phyloP scores from a whole-genome alignment of 2,113 vertebrate species.

The Nannobrachium achirus region DNA sequence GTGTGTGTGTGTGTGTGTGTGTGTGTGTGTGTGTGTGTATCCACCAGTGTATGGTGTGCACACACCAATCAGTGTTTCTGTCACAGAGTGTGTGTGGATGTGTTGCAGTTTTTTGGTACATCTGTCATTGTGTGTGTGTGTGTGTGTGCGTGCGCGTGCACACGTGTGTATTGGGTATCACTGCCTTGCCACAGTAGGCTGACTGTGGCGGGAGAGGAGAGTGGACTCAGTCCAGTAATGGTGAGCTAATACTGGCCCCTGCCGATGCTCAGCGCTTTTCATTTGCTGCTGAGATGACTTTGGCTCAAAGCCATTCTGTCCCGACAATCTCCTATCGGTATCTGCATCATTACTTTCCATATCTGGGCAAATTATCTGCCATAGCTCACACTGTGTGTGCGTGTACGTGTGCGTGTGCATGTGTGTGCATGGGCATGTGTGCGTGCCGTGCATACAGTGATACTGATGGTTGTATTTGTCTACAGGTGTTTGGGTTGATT shows the following conservation, averaged over 20 bases:
- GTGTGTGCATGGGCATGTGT: background rate
- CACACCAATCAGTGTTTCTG: conserved; percentile 13
- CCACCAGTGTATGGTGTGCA: too few relatives aligned
- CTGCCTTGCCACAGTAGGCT: conserved; percentile 63
- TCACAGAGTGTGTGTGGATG: background rate
- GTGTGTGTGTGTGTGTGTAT: too few relatives aligned
- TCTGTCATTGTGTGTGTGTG: conserved; percentile 25
- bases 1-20: background rate
- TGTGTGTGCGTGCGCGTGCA: conserved; percentile 28
- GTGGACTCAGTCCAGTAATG: conserved; percentile 64
- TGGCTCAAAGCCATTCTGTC: conserved; percentile 61
- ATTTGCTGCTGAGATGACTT: conserved; percentile 69
- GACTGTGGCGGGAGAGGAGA: conserved; percentile 53
- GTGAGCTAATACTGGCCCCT: conserved; percentile 54
- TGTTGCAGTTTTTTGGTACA: background rate
- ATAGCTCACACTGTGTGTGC: conserved; percentile 37
- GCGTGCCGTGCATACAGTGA: background rate
- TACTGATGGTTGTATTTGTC: conserved; percentile 22
- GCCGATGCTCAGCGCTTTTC: conserved; percentile 51
- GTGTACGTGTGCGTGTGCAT: background rate
- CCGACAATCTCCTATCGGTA: conserved; percentile 55
- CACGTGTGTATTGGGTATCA: conserved; percentile 27
- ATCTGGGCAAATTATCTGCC: conserved; percentile 58
- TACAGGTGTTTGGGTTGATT: conserved; percentile 25
- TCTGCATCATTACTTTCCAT: conserved; percentile 63